A percentile compares a stretch with the other conserved stretches of the same genome.
These are phyloP conservation scores for Corydoras maculifer DNA, from an alignment of 2,113 vertebrate species.

Conservation along the genomic window DNA sequence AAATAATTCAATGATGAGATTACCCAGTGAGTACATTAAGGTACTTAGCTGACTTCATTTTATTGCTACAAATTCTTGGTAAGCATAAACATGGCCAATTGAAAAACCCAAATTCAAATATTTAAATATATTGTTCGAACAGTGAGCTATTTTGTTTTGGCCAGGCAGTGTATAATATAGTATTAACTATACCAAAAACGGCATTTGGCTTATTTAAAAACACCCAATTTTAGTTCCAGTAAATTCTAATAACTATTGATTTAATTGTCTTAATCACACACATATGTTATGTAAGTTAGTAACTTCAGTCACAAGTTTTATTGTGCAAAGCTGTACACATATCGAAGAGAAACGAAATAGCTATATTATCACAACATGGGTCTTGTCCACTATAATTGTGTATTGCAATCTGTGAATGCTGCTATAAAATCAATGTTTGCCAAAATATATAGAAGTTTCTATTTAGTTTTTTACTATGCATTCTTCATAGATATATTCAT, in stretches of 20 bases:
- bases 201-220: no score
- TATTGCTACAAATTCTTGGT: no score
- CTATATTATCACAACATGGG: neutral
- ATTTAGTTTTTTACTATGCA: slow-evolving; percentile 1
- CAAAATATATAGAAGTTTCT: slow-evolving; percentile 24
- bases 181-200: no score
- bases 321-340: slow-evolving; percentile 37
- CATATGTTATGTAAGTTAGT: slow-evolving; percentile 24
- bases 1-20: no score
- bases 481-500: slow-evolving; percentile 11
- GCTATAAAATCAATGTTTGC: slow-evolving; percentile 27
- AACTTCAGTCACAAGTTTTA: slow-evolving; percentile 46
- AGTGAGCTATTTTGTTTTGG: no score
- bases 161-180: no score
- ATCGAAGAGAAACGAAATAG: slow-evolving; percentile 3
- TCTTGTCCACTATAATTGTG: slow-evolving; percentile 8
- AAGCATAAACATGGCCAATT: no score
- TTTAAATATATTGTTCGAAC: no score
- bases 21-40: no score
- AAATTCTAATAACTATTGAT: slow-evolving; percentile 8
- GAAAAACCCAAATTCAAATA: no score
- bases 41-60: no score
- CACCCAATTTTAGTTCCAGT: neutral
- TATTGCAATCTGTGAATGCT: slow-evolving; percentile 25
- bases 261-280: slow-evolving; percentile 18